These are phyloP conservation scores for Nomada fucata DNA, from an alignment of 2,888 invertebrate species.

Conservation along the genomic window DNA sequence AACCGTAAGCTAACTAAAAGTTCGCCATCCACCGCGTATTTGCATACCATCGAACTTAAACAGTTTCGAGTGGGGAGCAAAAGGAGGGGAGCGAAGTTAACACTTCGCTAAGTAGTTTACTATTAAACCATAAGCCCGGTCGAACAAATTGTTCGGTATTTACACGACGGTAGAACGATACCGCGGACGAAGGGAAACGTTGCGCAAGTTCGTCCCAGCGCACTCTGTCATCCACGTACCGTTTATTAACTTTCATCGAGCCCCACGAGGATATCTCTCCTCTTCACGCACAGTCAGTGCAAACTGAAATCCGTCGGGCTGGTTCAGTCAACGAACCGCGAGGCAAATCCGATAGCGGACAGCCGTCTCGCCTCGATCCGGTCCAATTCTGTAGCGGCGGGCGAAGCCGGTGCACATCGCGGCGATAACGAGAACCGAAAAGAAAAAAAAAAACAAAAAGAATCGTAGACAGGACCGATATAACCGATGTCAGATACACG, in stretches of 20 bases:
- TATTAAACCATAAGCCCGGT: conserved; percentile 43
- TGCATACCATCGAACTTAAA: conserved; percentile 53
- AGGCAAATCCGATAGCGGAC: conserved; percentile 16
- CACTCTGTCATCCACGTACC: conserved; percentile 24
- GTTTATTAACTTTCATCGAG: background rate
- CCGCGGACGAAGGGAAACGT: background rate
- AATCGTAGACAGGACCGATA: background rate
- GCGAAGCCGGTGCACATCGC: conserved; percentile 21
- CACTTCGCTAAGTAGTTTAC: conserved; percentile 50
- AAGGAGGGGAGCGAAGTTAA: conserved; percentile 32
- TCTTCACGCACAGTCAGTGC: background rate
- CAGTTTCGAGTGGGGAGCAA: conserved; percentile 18
- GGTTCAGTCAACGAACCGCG: conserved; percentile 11
- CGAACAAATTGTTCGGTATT: conserved; percentile 27
- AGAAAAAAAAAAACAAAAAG: background rate
- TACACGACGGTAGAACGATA: conserved; percentile 28
- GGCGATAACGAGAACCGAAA: background rate
- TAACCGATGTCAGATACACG: conserved; percentile 15
- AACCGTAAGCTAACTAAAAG: conserved; percentile 48
- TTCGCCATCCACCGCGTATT: conserved; percentile 44
- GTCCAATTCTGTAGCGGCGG: background rate
- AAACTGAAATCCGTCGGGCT: background rate
- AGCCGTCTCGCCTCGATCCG: background rate
- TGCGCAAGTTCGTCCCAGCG: background rate
- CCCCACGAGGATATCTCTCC: conserved; percentile 15